Base-by-base conservation (phyloP, 1,140 invertebrate species). In the Bombus waltoni region DNA sequence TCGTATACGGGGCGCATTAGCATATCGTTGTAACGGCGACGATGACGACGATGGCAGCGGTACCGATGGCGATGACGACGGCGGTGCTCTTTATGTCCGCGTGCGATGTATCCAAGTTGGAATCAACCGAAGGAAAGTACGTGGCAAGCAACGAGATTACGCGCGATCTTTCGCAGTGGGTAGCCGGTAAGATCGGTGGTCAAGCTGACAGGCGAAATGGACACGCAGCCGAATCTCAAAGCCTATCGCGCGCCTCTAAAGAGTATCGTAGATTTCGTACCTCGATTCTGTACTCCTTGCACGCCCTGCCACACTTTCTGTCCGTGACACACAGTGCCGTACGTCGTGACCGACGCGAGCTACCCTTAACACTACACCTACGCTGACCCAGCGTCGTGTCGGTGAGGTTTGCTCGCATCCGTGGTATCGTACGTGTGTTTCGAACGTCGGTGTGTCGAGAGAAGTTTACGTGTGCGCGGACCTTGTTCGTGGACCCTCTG, bases 251-350 rank as follows among this genome's bases (percentile, higher is more conserved):
- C 32, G 40, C 38, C 59, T 72, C 75, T 38, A 70, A 84, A 87
- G 71, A 81, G 72, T 68, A 81, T 76, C 66, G 59, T 87, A 74
- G 88, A 85, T 89, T 77, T 81, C 66, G 47, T 81, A 77, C 35
- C 70, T 84, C 80, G 88, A 87, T 87, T 84, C 73, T 42, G 68
- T 81, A 82, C 88, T 85, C 79, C 47, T 90, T 47, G 89, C 82
- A 90, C 86, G 82, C 70, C 38, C 80, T 82, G 89, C 86, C 86
- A 90, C 88, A 80, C 79, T 90, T 90, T 90, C 88, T 78, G 88
- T 40, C 70, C 76, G 85, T 83, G 88, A 89, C 88, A 89, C 87
- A 89, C 79, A 71, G 87, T 79, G 74, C 74, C 83, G 88, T 89
- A 89, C 88, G 87, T 44, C 88, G 87, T 79, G 84, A 65, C 82